A percentile compares a stretch with the other conserved stretches of the same genome.
Evolutionary conservation across 2,113 vertebrate species (phyloP).

Genomic region (Notothenia coriiceps): DNA sequence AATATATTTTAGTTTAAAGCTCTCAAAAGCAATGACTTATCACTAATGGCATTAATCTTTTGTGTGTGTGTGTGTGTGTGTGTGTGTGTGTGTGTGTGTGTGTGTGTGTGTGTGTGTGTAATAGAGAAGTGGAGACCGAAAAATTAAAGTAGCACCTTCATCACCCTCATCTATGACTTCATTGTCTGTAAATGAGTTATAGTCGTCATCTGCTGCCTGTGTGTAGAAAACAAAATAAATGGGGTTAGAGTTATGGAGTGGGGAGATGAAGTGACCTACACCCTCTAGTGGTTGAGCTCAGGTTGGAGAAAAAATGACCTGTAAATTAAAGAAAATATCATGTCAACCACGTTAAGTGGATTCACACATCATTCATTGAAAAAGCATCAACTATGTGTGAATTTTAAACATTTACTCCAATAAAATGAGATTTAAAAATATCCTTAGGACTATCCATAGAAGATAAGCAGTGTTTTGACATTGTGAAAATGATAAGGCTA

Average conservation of each 20-base stretch:
- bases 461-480: neutral
- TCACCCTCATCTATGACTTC: conserved; percentile 77
- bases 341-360: neutral
- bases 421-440: neutral
- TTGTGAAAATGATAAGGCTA: neutral
- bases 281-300: conserved; percentile 27
- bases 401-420: neutral
- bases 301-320: neutral
- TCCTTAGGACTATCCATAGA: neutral
- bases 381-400: neutral
- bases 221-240: neutral
- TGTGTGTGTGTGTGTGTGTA: neutral
- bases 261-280: neutral
- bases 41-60: too few species aligned
- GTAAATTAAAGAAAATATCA: neutral
- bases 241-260: neutral
- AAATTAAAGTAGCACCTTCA: conserved; percentile 71
- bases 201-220: conserved; percentile 61
- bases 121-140: neutral
- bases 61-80: too few species aligned
- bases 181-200: conserved; percentile 53
- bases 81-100: conserved; percentile 2
- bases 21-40: neutral
- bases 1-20: neutral
- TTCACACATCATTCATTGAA: neutral